phyloP scores from a whole-genome alignment of 2,888 invertebrate genomes.

The Dynastes maya region DNA sequence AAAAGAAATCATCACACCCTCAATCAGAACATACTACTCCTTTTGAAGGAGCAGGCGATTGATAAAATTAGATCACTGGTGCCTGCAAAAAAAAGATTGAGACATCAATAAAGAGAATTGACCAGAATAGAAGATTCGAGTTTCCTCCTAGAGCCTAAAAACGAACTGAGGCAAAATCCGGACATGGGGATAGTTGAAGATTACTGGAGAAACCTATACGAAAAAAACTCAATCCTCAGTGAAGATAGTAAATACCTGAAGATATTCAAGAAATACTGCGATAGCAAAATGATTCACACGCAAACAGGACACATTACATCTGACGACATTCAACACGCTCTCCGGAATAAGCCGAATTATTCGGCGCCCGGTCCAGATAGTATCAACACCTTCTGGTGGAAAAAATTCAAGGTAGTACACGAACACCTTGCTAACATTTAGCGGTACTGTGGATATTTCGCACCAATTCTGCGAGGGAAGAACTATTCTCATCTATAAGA shows the following conservation, averaged over 20 bases:
- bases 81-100: neutral
- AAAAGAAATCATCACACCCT: conserved; percentile 26
- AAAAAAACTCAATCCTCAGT: neutral
- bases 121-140: neutral
- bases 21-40: conserved; percentile 8
- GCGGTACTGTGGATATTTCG: neutral
- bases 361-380: conserved; percentile 33
- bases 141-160: neutral
- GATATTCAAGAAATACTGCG: conserved; percentile 4
- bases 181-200: neutral
- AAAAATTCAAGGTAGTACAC: conserved; percentile 26
- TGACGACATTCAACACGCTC: conserved; percentile 13
- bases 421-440: conserved; percentile 29
- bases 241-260: neutral
- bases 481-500: conserved; percentile 28
- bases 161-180: no score
- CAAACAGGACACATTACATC: neutral
- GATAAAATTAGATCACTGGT: neutral
- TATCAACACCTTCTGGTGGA: conserved; percentile 44
- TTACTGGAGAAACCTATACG: neutral
- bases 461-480: conserved; percentile 8
- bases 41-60: neutral
- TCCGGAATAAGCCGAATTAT: conserved; percentile 24
- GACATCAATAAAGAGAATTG: neutral
- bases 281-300: neutral